Base-by-base conservation (phyloP, 1,140 invertebrate genomes). In the Lucilia cuprina region DNA sequence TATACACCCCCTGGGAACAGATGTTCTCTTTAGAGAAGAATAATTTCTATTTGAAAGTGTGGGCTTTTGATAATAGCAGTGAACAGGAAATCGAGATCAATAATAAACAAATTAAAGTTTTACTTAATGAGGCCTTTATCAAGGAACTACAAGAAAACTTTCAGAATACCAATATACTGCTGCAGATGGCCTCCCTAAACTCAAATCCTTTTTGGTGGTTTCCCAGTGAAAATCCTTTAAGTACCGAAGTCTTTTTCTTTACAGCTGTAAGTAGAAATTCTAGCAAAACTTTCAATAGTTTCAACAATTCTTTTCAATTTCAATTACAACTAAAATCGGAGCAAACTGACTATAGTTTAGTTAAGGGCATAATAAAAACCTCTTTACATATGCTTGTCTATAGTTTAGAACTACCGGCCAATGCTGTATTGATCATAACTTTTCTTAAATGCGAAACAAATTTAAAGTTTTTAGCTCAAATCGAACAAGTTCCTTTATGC, bases 131-230 rank as follows among this genome's bases (percentile, higher is more conserved):
- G 2, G 19, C 12, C n/a, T 25, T 21, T 19, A 21, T 12, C 5
- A 49, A 10, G 9, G 55, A 55, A 5, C 14, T 80, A 30, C 41
- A 35, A n/a, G 25, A 17, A 17, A 25, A 60, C 9, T 10, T 60
- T 13, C 55, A 75, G 4, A 49, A 83, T 9, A 30, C 25, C 25
- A 30, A 30, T 3, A 17, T 85, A 19, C 19, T 82, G 1, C 19
- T 85, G n/a, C 83, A 85, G 41, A 50, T 82, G 17, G 70, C 80
- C 9, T 74, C 77, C 17, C 55, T 82, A 1, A 47, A 75, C 30
- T 8, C 17, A 0, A 83, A 85, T 49, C 60, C 77, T 7, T 83
- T 83, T 65, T 85, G 84, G 84, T 85, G 84, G 84, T 85, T 83
- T 82, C 84, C 84, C 30, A n/a, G 82, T 21, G 34, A 30, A 10